A percentile compares a stretch with the other conserved stretches of the same genome.
Conservation (phyloP, 2,797 vertebrate genomes). For the Amblyopsis hoosieri region DNA sequence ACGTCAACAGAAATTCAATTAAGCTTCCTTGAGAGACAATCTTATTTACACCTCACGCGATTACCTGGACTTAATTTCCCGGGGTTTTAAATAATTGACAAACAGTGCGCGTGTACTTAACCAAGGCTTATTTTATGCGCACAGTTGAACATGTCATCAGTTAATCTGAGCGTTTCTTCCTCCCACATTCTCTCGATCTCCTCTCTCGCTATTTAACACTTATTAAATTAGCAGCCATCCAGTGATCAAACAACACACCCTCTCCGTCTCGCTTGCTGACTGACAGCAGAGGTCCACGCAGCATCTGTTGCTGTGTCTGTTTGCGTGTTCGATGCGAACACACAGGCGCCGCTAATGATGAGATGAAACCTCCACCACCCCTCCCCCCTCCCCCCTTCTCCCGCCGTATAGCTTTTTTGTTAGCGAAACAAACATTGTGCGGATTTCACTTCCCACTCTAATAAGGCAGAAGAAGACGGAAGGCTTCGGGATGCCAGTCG, state of each 20-base stretch:
- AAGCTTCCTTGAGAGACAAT: conserved; percentile 67
- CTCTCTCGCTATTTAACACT: conserved; percentile 58
- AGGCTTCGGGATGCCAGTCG: conserved; percentile 57
- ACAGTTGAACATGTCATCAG: conserved; percentile 76
- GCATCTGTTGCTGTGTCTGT: conserved; percentile 57
- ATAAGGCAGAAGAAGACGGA: not conserved
- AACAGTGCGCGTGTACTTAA: conserved; percentile 73
- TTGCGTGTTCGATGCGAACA: conserved; percentile 32
- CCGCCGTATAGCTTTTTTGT: conserved; percentile 3
- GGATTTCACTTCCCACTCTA: conserved; percentile 32
- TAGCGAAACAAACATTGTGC: conserved; percentile 26
- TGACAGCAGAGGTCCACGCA: conserved; percentile 60
- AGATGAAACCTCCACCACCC: conserved; percentile 39
- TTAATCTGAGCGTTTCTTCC: conserved; percentile 72
- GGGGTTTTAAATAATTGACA: conserved; percentile 76
- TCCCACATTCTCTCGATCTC: conserved; percentile 44
- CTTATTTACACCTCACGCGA: conserved; percentile 74
- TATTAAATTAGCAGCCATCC: conserved; percentile 73
- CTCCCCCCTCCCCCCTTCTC: not conserved
- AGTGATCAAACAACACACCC: conserved; percentile 70
- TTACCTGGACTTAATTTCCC: conserved; percentile 76
- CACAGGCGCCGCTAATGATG: conserved; percentile 52
- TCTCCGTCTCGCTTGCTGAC: conserved; percentile 49
- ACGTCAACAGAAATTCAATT: conserved; percentile 67
- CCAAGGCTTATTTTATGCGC: conserved; percentile 74